These are phyloP conservation scores for Pelobates cultripes DNA, from an alignment of 2,797 vertebrate species.

Conservation along the genomic window DNA sequence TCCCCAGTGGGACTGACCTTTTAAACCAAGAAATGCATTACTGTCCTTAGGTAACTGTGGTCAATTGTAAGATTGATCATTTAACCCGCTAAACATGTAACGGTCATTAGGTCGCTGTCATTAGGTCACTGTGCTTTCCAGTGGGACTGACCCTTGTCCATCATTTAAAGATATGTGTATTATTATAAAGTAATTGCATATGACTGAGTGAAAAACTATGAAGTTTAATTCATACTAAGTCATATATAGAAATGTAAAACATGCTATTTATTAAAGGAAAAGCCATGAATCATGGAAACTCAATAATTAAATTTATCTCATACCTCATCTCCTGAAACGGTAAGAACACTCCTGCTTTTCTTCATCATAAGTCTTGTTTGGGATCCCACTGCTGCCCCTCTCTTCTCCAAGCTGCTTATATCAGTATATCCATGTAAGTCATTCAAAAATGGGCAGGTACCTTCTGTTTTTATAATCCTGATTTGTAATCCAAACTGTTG, in stretches of 20 bases:
- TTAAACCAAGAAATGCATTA: background rate
- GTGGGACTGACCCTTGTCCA: background rate
- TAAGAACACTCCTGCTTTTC: slow-evolving; percentile 49
- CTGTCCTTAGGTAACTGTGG: no score
- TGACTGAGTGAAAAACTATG: no score
- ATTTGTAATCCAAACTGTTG: background rate
- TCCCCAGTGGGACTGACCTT: background rate
- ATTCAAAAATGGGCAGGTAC: background rate
- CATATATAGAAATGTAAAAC: no score
- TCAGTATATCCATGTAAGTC: background rate
- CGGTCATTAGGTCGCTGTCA: background rate
- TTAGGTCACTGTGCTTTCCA: background rate
- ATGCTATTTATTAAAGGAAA: no score
- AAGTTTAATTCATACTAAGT: no score
- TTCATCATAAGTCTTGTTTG: slow-evolving; percentile 21
- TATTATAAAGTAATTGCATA: no score
- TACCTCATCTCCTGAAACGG: slow-evolving; percentile 49
- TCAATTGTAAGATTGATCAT: background rate
- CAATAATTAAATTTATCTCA: slow-evolving; percentile 1
- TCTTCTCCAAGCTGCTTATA: background rate
- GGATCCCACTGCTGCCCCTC: slow-evolving; percentile 21
- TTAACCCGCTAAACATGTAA: no score
- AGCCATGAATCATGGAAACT: background rate
- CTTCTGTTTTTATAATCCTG: background rate
- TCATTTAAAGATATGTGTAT: no score